A percentile compares a stretch with the other conserved stretches of the same genome.
Conservation (phyloP, 1,140 invertebrate species). For the Wiebesia pumilae region DNA sequence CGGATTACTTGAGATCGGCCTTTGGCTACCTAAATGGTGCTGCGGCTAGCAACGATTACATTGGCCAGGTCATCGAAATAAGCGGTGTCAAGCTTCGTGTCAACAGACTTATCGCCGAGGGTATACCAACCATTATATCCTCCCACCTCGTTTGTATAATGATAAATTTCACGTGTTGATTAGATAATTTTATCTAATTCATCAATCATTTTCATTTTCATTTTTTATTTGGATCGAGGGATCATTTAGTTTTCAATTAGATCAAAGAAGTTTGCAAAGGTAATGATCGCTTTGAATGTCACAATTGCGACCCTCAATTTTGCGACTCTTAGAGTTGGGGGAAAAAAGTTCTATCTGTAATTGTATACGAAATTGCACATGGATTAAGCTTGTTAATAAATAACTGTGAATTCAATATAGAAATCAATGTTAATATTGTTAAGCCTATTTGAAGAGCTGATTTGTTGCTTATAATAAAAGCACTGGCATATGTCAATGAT, state of each 20-base stretch:
- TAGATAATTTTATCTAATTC: background rate
- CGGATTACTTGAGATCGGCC: constrained; percentile 72
- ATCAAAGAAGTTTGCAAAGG: background rate
- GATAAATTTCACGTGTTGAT: background rate
- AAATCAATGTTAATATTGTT: background rate
- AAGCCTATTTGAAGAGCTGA: background rate
- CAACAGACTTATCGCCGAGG: constrained; percentile 94
- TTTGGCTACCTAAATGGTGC: constrained; percentile 70
- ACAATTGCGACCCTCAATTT: background rate
- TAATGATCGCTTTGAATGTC: constrained; percentile 6
- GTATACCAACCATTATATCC: constrained; percentile 74
- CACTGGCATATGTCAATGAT: constrained; percentile 40
- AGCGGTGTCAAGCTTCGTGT: constrained; percentile 91
- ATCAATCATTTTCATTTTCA: background rate
- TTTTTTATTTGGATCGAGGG: background rate
- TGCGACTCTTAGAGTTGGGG: background rate
- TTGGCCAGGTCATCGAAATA: constrained; percentile 92
- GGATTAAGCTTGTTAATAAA: background rate
- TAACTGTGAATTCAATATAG: background rate
- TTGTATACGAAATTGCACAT: background rate
- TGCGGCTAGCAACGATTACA: constrained; percentile 83
- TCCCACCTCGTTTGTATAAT: background rate
- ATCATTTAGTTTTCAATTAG: background rate
- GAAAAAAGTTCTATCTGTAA: background rate
- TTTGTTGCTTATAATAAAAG: constrained; percentile 3